Percentiles rank a stretch among this genome's conserved stretches.
Conservation (phyloP, 2,888 invertebrate species). For the Troilus luridus region DNA sequence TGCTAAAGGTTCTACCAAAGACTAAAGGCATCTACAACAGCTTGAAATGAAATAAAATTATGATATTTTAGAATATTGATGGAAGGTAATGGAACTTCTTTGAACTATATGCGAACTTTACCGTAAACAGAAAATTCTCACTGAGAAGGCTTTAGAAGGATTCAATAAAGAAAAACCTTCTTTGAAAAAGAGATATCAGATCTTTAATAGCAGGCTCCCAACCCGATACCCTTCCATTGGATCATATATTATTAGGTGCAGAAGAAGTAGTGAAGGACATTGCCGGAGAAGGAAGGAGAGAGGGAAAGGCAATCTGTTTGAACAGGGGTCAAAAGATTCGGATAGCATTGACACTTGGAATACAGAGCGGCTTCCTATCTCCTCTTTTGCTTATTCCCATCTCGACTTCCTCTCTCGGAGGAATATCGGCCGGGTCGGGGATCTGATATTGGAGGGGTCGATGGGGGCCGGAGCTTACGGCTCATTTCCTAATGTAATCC, state of each 20-base stretch:
- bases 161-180: background rate
- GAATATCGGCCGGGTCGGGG: background rate
- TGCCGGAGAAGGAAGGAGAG: background rate
- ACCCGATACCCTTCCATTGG: background rate
- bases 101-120: too few species aligned
- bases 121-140: too few species aligned
- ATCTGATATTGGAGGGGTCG: background rate
- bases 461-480: background rate
- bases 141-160: background rate
- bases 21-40: too few species aligned
- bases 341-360: slow-evolving; percentile 16
- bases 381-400: background rate
- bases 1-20: too few species aligned
- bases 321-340: slow-evolving; percentile 21
- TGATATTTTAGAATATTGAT: too few species aligned
- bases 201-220: background rate
- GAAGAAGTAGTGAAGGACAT: background rate
- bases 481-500: background rate
- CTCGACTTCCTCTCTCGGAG: background rate
- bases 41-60: too few species aligned
- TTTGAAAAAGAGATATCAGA: background rate
- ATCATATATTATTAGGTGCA: background rate
- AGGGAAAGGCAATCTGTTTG: slow-evolving; percentile 16
- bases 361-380: slow-evolving; percentile 11
- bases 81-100: too few species aligned